Evolutionary conservation across 2,888 invertebrate species (phyloP).

Genomic region (Trachelus troglodyta): DNA sequence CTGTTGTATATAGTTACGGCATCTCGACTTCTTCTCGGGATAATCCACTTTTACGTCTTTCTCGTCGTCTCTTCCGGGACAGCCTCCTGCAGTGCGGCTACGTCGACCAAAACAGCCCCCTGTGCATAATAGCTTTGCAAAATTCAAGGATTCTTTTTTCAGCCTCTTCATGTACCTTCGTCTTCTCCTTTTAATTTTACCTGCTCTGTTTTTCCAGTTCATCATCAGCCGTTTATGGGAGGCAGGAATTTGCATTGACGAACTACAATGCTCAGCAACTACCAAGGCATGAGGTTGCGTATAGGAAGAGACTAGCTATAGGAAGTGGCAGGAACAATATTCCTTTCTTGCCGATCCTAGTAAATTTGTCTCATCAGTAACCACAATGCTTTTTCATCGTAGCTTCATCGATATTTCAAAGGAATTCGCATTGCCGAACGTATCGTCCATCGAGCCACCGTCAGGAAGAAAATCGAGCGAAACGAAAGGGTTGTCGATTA

Average conservation of each 20-base stretch:
- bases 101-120: slow-evolving; percentile 1
- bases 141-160: slow-evolving; percentile 16
- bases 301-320: too few species aligned
- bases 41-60: slow-evolving; percentile 17
- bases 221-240: slow-evolving; percentile 21
- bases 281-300: too few species aligned
- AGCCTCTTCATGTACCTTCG: slow-evolving; percentile 16
- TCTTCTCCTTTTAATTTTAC: slow-evolving; percentile 21
- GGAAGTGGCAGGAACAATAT: too few species aligned
- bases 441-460: neutral
- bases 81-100: slow-evolving; percentile 7
- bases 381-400: neutral
- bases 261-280: neutral
- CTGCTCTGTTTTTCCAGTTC: slow-evolving; percentile 30
- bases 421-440: too few species aligned
- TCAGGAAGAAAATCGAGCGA: neutral
- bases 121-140: slow-evolving; percentile 21
- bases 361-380: too few species aligned
- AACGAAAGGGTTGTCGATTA: neutral
- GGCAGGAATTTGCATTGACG: slow-evolving; percentile 22
- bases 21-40: slow-evolving; percentile 1
- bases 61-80: slow-evolving; percentile 15
- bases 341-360: too few species aligned
- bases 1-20: neutral
- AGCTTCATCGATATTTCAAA: neutral